Percentiles rank a stretch among this genome's conserved stretches.
phyloP scores from a whole-genome alignment of 2,888 invertebrate species.

The Drosophila neutralis region DNA sequence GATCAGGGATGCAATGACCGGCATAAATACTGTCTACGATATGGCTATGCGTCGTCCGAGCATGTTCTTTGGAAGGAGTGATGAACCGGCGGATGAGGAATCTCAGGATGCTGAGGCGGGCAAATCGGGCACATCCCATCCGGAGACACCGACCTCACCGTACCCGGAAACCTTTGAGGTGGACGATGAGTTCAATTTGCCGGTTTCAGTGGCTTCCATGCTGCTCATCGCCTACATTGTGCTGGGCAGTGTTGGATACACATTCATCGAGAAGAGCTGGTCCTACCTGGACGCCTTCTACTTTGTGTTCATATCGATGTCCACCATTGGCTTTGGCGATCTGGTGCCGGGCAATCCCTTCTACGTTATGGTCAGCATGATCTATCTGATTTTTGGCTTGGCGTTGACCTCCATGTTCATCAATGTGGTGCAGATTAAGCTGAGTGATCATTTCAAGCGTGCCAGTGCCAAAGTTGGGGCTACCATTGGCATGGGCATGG shows the following conservation, averaged over 20 bases:
- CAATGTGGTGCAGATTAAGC: constrained; percentile 95
- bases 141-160: constrained; percentile 90
- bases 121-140: constrained; percentile 78
- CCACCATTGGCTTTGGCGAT: constrained; percentile 98
- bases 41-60: constrained; percentile 91
- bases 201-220: constrained; percentile 94
- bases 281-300: constrained; percentile 97
- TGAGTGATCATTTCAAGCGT: constrained; percentile 92
- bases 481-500: constrained; percentile 92
- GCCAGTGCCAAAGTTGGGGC: constrained; percentile 94
- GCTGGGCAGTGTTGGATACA: constrained; percentile 92
- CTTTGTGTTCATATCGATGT: constrained; percentile 98
- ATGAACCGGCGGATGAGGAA: constrained; percentile 85
- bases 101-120: constrained; percentile 76
- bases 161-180: constrained; percentile 91
- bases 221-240: constrained; percentile 94
- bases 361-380: constrained; percentile 95
- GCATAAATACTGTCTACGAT: constrained; percentile 92
- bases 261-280: constrained; percentile 91
- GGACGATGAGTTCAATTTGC: constrained; percentile 97
- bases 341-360: constrained; percentile 94
- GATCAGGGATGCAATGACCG: constrained; percentile 93
- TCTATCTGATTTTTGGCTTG: constrained; percentile 96
- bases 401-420: constrained; percentile 99
- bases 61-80: constrained; percentile 87